Conservation (phyloP, 2,888 invertebrate species). For the Adineta ricciae region DNA sequence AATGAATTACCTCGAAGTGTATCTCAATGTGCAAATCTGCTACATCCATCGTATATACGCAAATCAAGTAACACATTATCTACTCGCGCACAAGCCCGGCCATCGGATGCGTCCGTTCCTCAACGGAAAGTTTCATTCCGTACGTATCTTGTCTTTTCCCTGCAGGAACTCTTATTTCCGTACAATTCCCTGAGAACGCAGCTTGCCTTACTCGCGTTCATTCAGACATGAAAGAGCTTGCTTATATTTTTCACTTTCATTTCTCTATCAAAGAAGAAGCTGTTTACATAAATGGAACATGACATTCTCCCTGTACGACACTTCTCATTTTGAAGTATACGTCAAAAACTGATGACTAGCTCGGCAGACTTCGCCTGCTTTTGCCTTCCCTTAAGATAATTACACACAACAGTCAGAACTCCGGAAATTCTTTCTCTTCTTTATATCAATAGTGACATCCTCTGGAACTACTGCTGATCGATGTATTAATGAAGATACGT, state of each 20-base stretch:
- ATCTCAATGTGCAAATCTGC: background rate
- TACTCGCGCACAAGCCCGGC: background rate
- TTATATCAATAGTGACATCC: background rate
- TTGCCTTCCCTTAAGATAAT: background rate
- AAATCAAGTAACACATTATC: background rate
- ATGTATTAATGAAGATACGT: background rate
- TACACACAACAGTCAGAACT: background rate
- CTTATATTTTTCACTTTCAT: background rate
- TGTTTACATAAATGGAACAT: background rate
- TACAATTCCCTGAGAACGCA: background rate
- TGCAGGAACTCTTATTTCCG: too few relatives aligned
- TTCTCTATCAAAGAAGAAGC: background rate
- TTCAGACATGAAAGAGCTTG: background rate
- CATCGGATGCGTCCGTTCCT: background rate
- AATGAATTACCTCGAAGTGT: background rate
- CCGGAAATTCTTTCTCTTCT: background rate
- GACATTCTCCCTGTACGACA: background rate
- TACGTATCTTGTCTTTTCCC: background rate
- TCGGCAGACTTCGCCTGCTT: background rate
- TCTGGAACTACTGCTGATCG: background rate
- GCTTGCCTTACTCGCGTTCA: background rate
- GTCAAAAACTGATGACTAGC: background rate
- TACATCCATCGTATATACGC: background rate
- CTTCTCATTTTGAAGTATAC: background rate
- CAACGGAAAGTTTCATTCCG: constrained; percentile 8